phyloP scores from a whole-genome alignment of 2,113 vertebrate species.

The Okapia johnstoni region DNA sequence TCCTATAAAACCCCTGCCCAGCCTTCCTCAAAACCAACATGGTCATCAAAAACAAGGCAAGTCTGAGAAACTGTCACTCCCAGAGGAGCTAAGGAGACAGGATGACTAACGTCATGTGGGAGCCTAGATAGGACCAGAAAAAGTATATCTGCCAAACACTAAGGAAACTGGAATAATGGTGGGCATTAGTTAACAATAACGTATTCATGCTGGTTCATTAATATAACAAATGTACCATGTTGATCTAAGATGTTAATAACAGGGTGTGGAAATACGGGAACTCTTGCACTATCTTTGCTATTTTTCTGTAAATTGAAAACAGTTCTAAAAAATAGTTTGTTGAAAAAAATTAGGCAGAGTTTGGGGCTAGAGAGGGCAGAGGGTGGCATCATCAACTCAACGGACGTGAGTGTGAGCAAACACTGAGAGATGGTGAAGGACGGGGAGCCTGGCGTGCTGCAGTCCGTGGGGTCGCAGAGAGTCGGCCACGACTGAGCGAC shows the following conservation, averaged over 20 bases:
- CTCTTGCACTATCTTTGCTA: neutral
- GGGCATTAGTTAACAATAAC: neutral
- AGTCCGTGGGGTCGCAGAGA: too few relatives aligned
- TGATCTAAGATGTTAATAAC: neutral
- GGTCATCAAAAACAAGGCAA: neutral
- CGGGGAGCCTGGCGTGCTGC: too few relatives aligned
- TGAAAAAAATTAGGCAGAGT: neutral
- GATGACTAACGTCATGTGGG: rapidly evolving
- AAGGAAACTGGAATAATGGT: neutral
- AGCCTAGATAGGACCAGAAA: rapidly evolving
- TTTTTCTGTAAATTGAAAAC: neutral
- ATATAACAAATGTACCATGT: neutral
- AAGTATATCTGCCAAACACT: neutral
- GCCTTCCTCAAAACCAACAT: neutral
- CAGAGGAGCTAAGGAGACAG: neutral
- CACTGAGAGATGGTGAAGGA: too few relatives aligned
- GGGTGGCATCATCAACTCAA: too few relatives aligned
- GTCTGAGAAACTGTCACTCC: too few relatives aligned
- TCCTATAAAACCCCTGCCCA: neutral
- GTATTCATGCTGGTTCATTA: too few relatives aligned
- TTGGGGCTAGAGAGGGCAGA: neutral
- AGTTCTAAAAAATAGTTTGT: neutral
- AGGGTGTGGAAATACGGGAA: neutral
- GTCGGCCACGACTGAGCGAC: too few relatives aligned
- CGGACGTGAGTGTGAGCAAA: too few relatives aligned